A percentile compares a stretch with the other conserved stretches of the same genome.
Evolutionary conservation across 2,113 vertebrate species (phyloP).

Genomic region (Phalacrocorax pelagicus): DNA sequence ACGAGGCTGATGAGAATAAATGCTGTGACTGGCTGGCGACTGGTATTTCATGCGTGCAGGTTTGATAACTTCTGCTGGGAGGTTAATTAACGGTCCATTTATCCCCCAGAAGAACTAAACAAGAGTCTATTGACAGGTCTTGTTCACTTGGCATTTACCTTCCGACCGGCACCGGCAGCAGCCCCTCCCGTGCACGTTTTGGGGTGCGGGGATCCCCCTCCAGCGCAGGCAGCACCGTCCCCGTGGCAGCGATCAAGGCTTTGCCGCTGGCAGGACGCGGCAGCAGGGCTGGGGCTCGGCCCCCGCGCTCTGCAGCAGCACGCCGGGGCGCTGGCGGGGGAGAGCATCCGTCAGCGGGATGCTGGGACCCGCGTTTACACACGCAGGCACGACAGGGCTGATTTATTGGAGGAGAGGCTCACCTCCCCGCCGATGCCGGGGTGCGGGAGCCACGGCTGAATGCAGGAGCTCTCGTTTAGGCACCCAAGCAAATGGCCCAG

Average conservation of each 20-base stretch:
- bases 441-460: rapidly evolving
- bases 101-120: background rate
- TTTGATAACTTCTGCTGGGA: background rate
- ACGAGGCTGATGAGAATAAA: background rate
- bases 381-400: rapidly evolving
- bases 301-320: no score
- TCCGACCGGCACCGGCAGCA: background rate
- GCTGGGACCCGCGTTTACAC: rapidly evolving
- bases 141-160: background rate
- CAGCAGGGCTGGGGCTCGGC: background rate
- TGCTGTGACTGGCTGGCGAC: rapidly evolving
- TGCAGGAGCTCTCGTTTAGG: background rate
- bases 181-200: rapidly evolving
- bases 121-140: background rate
- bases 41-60: background rate
- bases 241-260: rapidly evolving
- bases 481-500: background rate
- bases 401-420: background rate
- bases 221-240: background rate
- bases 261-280: background rate
- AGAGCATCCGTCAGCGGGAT: rapidly evolving
- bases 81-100: background rate
- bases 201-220: background rate
- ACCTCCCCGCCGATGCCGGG: rapidly evolving
- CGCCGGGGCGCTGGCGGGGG: rapidly evolving